A percentile compares a stretch with the other conserved stretches of the same genome.
Evolutionary conservation across 2,888 invertebrate species (phyloP).

Genomic region (Drosophila antonietae): DNA sequence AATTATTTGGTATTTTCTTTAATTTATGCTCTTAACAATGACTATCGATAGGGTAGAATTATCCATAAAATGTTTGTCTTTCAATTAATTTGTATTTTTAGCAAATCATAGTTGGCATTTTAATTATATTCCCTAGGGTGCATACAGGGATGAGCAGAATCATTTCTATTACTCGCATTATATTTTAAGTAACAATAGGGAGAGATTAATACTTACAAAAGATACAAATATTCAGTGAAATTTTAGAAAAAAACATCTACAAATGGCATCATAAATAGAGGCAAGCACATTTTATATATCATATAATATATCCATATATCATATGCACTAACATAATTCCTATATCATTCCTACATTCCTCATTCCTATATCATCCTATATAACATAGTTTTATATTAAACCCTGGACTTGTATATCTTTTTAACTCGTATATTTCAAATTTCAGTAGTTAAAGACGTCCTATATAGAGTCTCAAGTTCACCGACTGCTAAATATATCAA

Average conservation of each 20-base stretch:
- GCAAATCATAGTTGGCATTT: constrained; percentile 32
- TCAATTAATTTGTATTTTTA: constrained; percentile 31
- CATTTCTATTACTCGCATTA: background rate
- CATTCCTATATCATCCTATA: background rate
- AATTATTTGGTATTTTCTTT: constrained; percentile 48
- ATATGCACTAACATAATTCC: background rate
- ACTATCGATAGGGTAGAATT: constrained; percentile 28
- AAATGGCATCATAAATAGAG: too few relatives aligned
- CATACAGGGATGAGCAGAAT: constrained; percentile 23
- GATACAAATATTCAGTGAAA: background rate
- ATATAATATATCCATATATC: background rate
- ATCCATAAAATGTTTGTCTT: constrained; percentile 15
- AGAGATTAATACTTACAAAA: background rate
- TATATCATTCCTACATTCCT: background rate
- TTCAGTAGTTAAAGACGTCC: background rate
- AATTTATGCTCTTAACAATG: constrained; percentile 69
- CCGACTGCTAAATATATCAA: background rate
- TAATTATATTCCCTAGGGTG: constrained; percentile 19
- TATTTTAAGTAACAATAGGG: background rate
- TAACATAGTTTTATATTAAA: too few relatives aligned
- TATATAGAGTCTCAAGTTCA: background rate
- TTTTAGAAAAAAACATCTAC: background rate
- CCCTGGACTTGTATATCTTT: background rate
- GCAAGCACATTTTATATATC: background rate
- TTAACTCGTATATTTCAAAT: background rate